phyloP scores from a whole-genome alignment of 2,797 vertebrate genomes.

The Vultur gryphus region DNA sequence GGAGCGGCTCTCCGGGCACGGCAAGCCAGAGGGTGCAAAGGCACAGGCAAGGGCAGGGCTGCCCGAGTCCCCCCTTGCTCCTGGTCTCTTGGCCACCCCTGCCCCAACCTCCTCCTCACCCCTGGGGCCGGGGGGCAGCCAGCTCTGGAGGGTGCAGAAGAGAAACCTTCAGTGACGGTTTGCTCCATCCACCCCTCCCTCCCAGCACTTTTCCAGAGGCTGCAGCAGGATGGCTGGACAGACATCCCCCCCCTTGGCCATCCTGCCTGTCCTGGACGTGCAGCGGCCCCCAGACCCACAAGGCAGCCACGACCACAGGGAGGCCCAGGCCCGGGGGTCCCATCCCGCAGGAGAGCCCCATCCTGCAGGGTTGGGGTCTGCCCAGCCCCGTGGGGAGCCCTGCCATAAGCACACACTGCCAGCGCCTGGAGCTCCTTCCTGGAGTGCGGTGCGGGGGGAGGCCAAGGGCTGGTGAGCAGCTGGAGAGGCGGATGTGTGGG shows the following conservation, averaged over 20 bases:
- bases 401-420: rapidly evolving
- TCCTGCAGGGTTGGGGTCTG: too few relatives aligned
- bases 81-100: not conserved
- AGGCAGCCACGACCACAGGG: not conserved
- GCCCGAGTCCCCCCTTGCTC: not conserved
- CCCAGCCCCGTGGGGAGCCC: too few relatives aligned
- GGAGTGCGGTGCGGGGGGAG: rapidly evolving
- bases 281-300: not conserved
- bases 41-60: not conserved
- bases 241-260: rapidly evolving
- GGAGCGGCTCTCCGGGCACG: not conserved
- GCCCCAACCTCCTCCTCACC: not conserved
- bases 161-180: not conserved
- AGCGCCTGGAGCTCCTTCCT: not conserved
- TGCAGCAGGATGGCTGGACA: not conserved
- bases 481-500: rapidly evolving
- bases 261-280: not conserved
- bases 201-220: too few relatives aligned
- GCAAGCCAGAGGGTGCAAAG: not conserved
- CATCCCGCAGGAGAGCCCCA: not conserved
- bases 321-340: not conserved
- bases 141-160: too few relatives aligned
- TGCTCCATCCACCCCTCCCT: not conserved
- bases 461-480: not conserved
- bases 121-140: too few relatives aligned